Evolutionary conservation across 2,797 vertebrate species (phyloP), one percentile per base, ranked within the genome.

Genomic region (Notolepis coatsorum): DNA sequence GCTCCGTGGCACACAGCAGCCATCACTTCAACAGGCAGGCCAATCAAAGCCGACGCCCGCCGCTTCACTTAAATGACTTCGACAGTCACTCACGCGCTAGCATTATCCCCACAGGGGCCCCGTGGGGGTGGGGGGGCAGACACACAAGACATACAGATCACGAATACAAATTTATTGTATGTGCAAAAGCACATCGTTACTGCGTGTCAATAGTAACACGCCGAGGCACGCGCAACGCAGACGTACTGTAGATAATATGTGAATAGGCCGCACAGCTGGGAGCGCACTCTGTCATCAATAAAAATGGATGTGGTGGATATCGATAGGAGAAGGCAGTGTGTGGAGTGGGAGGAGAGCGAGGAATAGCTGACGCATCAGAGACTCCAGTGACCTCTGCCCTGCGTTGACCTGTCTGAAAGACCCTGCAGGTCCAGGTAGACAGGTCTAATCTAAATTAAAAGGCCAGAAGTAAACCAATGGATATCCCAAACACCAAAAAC

Each of bases 11-110:
- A 77, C 78, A 81, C 73, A 79, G 74, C 66, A 80, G 80, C 76
- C 68, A 74, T 89, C 84, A 82, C 65, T 79, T 50, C 78, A 81
- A 83, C 83, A 71, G 87, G 84, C 67, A 66, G 84, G 58, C 84
- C 83, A 89, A 91, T 91, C 91, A 89, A 86, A 88, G 75, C 68
- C 77, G n/a, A 82, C 39, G 65, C 80, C 78, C n/a, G 84, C 85
- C 85, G 80, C 79, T 88, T 85, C 77, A 68, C 63, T 65, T 68
- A 71, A 88, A 90, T 82, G 81, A 88, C 81, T 85, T 49, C 33
- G 75, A 75, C 84, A 81, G 88, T 85, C 88, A 88, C 54, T 89
- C 83, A 77, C 61, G 70, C 23, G 2, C 18, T 37, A 35, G 30
- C 63, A 61, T 54, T 68, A 68, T 56, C 72, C 60, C 75, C 56